Conservation (phyloP, 2,797 vertebrate species). For the Peromyscus attwateri region DNA sequence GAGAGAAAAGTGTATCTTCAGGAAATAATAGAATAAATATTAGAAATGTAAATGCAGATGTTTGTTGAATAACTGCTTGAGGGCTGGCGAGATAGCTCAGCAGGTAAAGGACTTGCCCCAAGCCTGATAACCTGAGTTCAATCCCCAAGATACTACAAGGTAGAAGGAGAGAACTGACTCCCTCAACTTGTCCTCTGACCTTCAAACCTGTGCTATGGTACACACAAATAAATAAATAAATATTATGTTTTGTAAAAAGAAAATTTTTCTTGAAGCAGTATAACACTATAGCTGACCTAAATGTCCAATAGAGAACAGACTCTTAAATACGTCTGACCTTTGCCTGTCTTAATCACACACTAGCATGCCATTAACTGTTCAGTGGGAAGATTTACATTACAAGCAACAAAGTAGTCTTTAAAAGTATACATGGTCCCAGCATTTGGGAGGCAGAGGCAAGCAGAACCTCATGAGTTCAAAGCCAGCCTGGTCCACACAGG, state of each 20-base stretch:
- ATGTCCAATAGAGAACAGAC: neutral
- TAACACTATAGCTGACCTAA: neutral
- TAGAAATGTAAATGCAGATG: slow-evolving; percentile 19
- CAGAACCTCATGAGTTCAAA: neutral
- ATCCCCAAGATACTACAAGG: neutral
- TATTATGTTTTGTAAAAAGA: neutral
- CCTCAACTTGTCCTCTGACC: neutral
- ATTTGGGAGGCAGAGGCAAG: neutral
- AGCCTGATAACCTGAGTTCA: neutral
- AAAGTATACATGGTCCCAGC: neutral
- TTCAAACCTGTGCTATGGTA: neutral
- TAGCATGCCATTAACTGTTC: neutral
- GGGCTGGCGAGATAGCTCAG: neutral
- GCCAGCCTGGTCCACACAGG: neutral
- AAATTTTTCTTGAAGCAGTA: neutral
- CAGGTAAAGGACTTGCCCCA: neutral
- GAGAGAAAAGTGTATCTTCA: neutral
- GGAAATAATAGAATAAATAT: neutral
- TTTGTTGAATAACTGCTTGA: slow-evolving; percentile 1
- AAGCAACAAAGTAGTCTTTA: neutral
- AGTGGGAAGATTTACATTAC: neutral
- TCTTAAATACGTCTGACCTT: neutral
- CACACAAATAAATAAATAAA: neutral
- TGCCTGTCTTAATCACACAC: neutral
- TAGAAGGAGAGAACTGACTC: neutral